Evolutionary conservation across 2,113 vertebrate species (phyloP).

Genomic region (Halichoeres trimaculatus): DNA sequence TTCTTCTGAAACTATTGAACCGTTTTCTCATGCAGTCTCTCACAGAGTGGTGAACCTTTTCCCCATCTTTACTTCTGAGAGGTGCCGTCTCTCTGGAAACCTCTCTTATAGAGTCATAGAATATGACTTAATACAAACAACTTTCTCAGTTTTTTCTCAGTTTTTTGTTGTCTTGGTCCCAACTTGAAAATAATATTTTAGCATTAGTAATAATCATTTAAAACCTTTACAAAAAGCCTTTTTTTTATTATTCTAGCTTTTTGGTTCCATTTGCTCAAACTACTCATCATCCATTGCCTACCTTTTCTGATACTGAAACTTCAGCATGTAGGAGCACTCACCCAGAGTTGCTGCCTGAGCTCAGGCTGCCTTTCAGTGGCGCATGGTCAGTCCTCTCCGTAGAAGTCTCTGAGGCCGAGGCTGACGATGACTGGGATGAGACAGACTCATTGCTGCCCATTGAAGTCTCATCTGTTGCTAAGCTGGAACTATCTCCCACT

Average conservation of each 20-base stretch:
- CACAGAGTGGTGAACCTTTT: too few relatives aligned
- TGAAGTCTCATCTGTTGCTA: slow-evolving; percentile 86
- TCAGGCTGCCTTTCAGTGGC: slow-evolving; percentile 70
- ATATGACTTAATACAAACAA: too few relatives aligned
- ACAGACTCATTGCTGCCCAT: slow-evolving; percentile 92
- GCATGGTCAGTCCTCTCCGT: slow-evolving; percentile 82
- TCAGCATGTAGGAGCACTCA: slow-evolving; percentile 49
- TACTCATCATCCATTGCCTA: not conserved
- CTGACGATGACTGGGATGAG: slow-evolving; percentile 91
- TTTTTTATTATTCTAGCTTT: not conserved
- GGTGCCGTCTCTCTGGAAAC: too few relatives aligned
- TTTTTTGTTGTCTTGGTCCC: too few relatives aligned
- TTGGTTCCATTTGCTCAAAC: not conserved
- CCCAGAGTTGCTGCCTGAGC: slow-evolving; percentile 79
- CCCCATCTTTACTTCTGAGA: too few relatives aligned
- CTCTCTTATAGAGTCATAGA: too few relatives aligned
- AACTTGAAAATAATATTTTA: too few relatives aligned
- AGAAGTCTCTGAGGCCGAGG: slow-evolving; percentile 80
- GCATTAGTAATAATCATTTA: too few relatives aligned
- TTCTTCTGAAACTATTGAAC: too few relatives aligned
- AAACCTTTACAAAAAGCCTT: not conserved
- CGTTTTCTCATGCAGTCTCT: too few relatives aligned
- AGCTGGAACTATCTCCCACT: slow-evolving; percentile 78
- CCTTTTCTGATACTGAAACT: slow-evolving; percentile 12
- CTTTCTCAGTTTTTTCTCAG: too few relatives aligned